Base-by-base conservation (phyloP, 64 coral and sea anemone genomes). In the Porites australiensis region DNA sequence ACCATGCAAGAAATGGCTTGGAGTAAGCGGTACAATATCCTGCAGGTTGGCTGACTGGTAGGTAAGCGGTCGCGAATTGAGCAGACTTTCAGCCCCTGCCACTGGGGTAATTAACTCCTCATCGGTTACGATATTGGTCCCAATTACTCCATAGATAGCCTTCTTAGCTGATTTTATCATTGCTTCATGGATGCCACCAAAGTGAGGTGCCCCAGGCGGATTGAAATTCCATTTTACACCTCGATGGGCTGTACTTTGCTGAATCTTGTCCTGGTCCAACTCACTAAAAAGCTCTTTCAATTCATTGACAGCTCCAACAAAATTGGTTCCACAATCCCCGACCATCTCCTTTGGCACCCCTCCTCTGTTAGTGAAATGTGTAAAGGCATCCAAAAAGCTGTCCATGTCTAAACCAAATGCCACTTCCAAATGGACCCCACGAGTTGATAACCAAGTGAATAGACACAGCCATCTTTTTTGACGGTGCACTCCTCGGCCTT, bases 91-190 rank as follows among this genome's bases (percentile, higher is more conserved):
- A 1, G 44, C 77, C 16, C 60, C 88, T 0, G 63, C 14, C 21
- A 69, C 64, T 2, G 63, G 44, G 5, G 81, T 92, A 63, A 92
- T 62, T 55, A 92, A 54, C 72, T 86, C 69, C 20, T 92, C 87
- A 13, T 94, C 92, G 2, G 75, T 89, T 23, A 75, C 86, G 20
- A 89, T 79, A 43, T 27, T 69, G 18, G 37, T 66, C 43, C 79
- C 57, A 4, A 94, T 13, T 3, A 84, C 87, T 37, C 13, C 79
- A 50, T 94, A 89, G 45, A 94, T 89, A 11, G 93, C 93, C 44
- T 88, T 54, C 53, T 89, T 94, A 23, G 92, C 92, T 11, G 92
- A 64, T 16, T 83, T 94, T 12, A 94, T 61, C 75, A 94, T 89
- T 1, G 71, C 64, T 19, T 93, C 72, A 19, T 93, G 90, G 6